Base-by-base conservation (phyloP, 2,888 invertebrate species). In the Diploptera punctata region DNA sequence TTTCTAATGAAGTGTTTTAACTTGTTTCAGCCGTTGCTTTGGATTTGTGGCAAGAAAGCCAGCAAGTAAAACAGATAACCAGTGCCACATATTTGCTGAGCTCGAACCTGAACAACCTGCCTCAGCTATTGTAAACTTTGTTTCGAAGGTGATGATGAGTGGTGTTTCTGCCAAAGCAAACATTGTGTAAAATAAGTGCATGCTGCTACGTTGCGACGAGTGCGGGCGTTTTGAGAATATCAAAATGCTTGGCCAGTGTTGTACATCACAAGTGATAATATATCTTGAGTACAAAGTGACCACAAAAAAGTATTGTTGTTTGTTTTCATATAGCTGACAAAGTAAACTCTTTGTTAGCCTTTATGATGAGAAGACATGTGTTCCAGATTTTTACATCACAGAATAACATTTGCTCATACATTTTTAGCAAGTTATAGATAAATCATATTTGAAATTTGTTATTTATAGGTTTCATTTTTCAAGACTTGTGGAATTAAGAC, bases 51-150 rank as follows among this genome's bases (percentile, higher is more conserved):
- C 98, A 29, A 89, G 94, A 80, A 90, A 95, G 85, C 91, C 93
- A 54, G 92, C 94, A 70, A 92, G 93, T 78, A 89, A 89, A 77
- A 88, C 90, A 62, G 97, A 98, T 84, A 99, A 99, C 86, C 94
- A 97, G 85, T 98, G 98, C 84, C 98, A 98, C 86, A 89, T 99
- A 76, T 98, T 99, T 84, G 97, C 97, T 24, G 98, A 99, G 82
- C 86, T 97, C 74, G 97, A 98, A 81, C 92, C 95, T 0, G 95
- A 95, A 80, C 90, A 91, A 78, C 98, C 98, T n/a, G 97, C 98
- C 26, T 92, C 93, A 49, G 97, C 98, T 69, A 97, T 98, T 80
- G 96, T 97, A 78, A 93, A 93, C 83, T 93, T 93, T 81, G 92
- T 93, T 74, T 92, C 92, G 80, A 93, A 93, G 87, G 91, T 93